phyloP scores from a whole-genome alignment of 2,113 vertebrate species.

The Neogobius melanostomus region DNA sequence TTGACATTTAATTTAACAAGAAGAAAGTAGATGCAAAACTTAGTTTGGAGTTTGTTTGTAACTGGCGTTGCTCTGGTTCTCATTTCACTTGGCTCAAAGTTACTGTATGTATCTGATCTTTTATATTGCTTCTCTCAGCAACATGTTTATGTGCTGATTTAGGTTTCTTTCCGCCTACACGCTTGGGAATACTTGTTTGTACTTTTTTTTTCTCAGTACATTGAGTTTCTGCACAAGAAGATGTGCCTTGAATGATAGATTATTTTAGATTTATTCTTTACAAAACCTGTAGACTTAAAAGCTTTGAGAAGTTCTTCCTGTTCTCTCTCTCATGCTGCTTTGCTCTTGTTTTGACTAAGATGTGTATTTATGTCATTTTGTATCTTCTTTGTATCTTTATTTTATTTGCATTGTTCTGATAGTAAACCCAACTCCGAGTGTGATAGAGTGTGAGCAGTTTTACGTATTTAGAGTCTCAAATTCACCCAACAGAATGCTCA shows the following conservation, averaged over 20 bases:
- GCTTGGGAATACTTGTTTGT: conserved; percentile 1
- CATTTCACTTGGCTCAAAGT: conserved; percentile 28
- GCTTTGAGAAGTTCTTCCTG: conserved; percentile 15
- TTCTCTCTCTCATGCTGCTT: not conserved
- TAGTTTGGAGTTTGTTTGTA: conserved; percentile 12
- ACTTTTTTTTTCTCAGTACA: not conserved
- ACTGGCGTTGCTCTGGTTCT: conserved; percentile 26
- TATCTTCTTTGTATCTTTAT: no score
- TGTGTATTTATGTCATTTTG: no score
- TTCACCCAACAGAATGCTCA: no score
- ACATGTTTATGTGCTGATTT: conserved; percentile 21
- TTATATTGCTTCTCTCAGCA: conserved; percentile 28
- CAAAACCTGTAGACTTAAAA: conserved; percentile 28
- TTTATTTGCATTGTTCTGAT: no score
- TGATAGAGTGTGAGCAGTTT: no score
- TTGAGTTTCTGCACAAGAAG: not conserved
- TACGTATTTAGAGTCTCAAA: no score
- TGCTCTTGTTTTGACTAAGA: not conserved
- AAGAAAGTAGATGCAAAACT: conserved; percentile 20
- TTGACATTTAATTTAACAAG: conserved; percentile 3
- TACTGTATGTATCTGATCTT: conserved; percentile 1
- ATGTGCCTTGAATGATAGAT: conserved; percentile 33
- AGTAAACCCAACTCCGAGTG: no score
- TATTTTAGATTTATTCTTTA: conserved; percentile 20
- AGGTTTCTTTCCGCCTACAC: conserved; percentile 10